Evolutionary conservation across 2,113 vertebrate genomes (phyloP).

Genomic region (Athene noctua): DNA sequence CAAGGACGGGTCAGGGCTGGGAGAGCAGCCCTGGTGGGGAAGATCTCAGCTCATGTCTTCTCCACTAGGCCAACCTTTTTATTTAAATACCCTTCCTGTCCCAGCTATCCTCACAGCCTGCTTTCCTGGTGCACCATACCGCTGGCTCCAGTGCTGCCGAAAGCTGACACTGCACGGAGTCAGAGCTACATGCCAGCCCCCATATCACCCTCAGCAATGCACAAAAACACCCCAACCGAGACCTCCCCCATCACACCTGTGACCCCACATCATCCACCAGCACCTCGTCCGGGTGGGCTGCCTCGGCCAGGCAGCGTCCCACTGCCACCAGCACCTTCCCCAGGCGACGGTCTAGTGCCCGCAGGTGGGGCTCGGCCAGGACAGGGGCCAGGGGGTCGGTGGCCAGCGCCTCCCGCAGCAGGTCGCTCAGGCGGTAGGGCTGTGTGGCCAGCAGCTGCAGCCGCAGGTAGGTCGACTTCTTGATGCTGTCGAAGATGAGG

Average conservation of each 20-base stretch:
- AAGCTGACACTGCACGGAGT: accelerated
- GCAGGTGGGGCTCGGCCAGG: conserved; percentile 75
- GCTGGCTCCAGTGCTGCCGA: accelerated
- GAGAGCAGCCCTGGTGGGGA: not conserved
- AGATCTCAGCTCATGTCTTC: not conserved
- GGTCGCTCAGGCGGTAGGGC: conserved; percentile 72
- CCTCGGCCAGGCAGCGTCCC: conserved; percentile 17
- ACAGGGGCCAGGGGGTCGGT: conserved; percentile 73
- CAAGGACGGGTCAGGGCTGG: not conserved
- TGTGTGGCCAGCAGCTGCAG: conserved; percentile 74
- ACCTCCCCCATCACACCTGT: not conserved
- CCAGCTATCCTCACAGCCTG: not conserved
- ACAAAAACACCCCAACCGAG: not conserved
- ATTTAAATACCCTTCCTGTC: conserved; percentile 15
- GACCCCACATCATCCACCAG: not conserved
- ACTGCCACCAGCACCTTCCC: conserved; percentile 54
- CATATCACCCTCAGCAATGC: accelerated
- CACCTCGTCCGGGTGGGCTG: not conserved
- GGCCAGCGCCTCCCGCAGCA: conserved; percentile 76
- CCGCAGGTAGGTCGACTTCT: conserved; percentile 76
- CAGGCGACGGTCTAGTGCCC: conserved; percentile 71
- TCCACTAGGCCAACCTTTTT: conserved; percentile 10
- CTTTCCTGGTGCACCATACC: not conserved
- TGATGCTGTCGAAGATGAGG: conserved; percentile 64
- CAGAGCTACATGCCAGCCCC: not conserved